These are phyloP conservation scores for Styela clava DNA, from an alignment of 23 tunicate genomes.

Conservation along the genomic window DNA sequence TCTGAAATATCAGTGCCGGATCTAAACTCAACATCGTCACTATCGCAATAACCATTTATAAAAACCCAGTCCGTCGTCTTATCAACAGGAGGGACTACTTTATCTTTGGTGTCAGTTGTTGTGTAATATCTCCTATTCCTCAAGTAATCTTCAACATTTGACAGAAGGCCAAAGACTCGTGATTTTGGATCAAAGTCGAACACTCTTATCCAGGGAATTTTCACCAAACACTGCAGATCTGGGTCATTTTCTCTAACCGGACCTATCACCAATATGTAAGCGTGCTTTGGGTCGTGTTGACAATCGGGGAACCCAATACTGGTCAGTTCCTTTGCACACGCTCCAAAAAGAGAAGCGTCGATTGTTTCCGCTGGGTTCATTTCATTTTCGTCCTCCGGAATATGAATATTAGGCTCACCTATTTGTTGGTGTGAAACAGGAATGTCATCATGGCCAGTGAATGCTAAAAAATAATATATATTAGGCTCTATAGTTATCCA, in stretches of 20 bases:
- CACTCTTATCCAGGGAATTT: constrained; percentile 67
- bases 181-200: constrained; percentile 60
- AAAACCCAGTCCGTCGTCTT: constrained; percentile 21
- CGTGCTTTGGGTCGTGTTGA: not conserved
- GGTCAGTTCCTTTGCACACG: not conserved
- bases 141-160: constrained; percentile 5
- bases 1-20: not conserved
- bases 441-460: too few species aligned
- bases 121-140: not conserved
- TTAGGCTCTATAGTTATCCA: too few species aligned
- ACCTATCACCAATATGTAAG: constrained; percentile 1
- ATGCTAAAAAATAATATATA: too few species aligned
- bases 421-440: too few species aligned
- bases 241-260: not conserved
- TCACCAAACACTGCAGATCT: constrained; percentile 16
- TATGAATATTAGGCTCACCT: too few species aligned
- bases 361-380: not conserved
- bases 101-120: constrained; percentile 4
- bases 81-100: not conserved
- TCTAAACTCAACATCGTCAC: not conserved
- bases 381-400: not conserved
- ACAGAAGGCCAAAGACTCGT: constrained; percentile 23
- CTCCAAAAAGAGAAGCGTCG: not conserved
- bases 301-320: constrained; percentile 2
- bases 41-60: constrained; percentile 29